Evolutionary conservation across 2,888 invertebrate genomes (phyloP).

Genomic region (Zygothrica quintamaculata): DNA sequence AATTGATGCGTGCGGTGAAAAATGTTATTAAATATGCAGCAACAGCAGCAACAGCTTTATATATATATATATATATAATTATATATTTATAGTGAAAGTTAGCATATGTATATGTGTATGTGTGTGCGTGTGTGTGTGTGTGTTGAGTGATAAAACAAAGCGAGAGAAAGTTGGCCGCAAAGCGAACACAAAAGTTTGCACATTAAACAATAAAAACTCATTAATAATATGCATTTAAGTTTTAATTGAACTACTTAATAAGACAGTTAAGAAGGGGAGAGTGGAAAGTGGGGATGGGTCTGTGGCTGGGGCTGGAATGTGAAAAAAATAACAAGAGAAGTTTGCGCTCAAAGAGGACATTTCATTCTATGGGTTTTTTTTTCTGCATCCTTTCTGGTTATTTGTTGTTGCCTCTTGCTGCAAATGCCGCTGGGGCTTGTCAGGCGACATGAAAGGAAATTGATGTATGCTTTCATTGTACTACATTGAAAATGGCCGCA

Average conservation of each 20-base stretch:
- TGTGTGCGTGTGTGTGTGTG: not conserved
- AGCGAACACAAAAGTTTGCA: constrained; percentile 56
- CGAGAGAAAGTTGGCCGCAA: constrained; percentile 49
- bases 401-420: constrained; percentile 15
- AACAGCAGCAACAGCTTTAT: no score
- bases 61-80: no score
- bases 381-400: constrained; percentile 8
- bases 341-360: constrained; percentile 30
- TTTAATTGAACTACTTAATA: constrained; percentile 79
- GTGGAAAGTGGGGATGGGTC: not conserved
- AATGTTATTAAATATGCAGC: constrained; percentile 61
- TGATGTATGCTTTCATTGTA: constrained; percentile 56
- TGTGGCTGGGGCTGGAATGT: not conserved
- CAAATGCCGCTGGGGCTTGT: constrained; percentile 37
- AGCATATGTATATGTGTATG: constrained; percentile 4
- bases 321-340: not conserved
- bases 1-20: constrained; percentile 59
- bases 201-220: constrained; percentile 78
- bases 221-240: constrained; percentile 77
- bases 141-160: constrained; percentile 2
- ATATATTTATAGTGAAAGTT: constrained; percentile 30
- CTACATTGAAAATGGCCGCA: constrained; percentile 58
- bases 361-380: constrained; percentile 9
- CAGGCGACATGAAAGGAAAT: constrained; percentile 58
- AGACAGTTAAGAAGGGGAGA: not conserved